Evolutionary conservation across 2,113 vertebrate genomes (phyloP).

Genomic region (Columba livia): DNA sequence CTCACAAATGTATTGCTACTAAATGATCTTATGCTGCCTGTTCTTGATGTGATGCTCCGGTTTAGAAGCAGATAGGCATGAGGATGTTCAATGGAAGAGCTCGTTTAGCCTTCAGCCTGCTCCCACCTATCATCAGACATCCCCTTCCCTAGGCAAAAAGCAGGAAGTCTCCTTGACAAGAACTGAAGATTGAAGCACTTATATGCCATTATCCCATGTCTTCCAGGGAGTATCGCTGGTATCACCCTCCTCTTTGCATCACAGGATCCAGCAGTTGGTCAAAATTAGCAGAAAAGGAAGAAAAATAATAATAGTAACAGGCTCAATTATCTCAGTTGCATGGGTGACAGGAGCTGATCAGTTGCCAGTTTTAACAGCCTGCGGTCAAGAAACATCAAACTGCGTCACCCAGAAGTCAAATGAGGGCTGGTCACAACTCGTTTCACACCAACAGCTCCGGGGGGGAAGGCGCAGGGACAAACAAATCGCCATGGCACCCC

Average conservation of each 20-base stretch:
- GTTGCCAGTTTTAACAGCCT: slow-evolving; percentile 42
- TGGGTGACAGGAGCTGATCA: slow-evolving; percentile 42
- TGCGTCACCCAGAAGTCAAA: slow-evolving; percentile 36
- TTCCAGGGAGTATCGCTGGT: neutral
- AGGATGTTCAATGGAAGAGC: neutral
- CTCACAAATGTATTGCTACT: neutral
- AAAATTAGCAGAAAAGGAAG: neutral
- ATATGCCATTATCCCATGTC: neutral
- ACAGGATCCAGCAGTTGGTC: neutral
- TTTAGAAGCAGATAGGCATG: neutral
- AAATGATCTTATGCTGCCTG: neutral
- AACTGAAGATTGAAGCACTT: neutral
- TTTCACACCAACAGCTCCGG: neutral
- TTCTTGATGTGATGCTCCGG: accelerated
- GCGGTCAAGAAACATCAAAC: slow-evolving; percentile 38
- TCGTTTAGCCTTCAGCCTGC: neutral
- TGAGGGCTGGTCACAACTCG: neutral
- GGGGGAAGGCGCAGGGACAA: neutral
- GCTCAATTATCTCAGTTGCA: neutral
- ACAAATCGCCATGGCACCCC: neutral
- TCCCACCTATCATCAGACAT: neutral
- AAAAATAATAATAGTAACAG: slow-evolving; percentile 14
- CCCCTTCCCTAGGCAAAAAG: neutral
- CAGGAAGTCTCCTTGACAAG: neutral
- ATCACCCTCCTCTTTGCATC: neutral